Conservation (phyloP, 1,140 invertebrate genomes). For the Lepidostoma basale region DNA sequence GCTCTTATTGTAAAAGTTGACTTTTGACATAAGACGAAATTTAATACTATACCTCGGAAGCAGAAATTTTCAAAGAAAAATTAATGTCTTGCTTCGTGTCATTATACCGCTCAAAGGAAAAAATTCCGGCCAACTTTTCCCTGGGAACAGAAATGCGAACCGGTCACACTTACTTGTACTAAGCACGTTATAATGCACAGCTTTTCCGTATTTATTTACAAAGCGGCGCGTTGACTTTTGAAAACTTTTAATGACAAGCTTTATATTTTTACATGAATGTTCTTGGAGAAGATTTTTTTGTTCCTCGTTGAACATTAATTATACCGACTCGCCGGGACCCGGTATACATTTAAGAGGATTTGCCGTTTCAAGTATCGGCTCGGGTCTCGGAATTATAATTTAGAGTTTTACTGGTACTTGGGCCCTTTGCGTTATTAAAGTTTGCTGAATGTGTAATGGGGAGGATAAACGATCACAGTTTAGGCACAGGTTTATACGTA, state of each 20-base stretch:
- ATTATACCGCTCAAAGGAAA: conserved; percentile 20
- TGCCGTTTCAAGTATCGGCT: conserved; percentile 29
- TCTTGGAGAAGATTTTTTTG: conserved; percentile 30
- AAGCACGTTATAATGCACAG: conserved; percentile 33
- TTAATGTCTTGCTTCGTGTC: conserved; percentile 26
- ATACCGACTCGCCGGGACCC: conserved; percentile 12
- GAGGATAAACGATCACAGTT: too few relatives aligned
- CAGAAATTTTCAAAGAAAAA: conserved; percentile 9
- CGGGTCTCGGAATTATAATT: conserved; percentile 20
- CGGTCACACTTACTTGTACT: conserved; percentile 30
- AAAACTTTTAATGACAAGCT: conserved; percentile 40
- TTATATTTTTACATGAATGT: conserved; percentile 38
- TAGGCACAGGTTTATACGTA: too few relatives aligned
- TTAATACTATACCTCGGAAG: too few relatives aligned
- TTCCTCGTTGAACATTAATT: conserved; percentile 34
- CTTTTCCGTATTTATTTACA: conserved; percentile 40
- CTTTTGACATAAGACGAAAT: too few relatives aligned
- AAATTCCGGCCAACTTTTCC: conserved; percentile 10
- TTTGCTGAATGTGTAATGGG: not conserved
- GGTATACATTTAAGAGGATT: conserved; percentile 28
- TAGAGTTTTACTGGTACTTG: conserved; percentile 2
- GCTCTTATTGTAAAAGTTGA: too few relatives aligned
- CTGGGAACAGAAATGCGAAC: conserved; percentile 24
- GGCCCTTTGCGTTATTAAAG: not conserved
- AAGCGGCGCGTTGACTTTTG: conserved; percentile 33